phyloP scores from a whole-genome alignment of 1,140 invertebrate genomes.

The Mizuhopecten yessoensis region DNA sequence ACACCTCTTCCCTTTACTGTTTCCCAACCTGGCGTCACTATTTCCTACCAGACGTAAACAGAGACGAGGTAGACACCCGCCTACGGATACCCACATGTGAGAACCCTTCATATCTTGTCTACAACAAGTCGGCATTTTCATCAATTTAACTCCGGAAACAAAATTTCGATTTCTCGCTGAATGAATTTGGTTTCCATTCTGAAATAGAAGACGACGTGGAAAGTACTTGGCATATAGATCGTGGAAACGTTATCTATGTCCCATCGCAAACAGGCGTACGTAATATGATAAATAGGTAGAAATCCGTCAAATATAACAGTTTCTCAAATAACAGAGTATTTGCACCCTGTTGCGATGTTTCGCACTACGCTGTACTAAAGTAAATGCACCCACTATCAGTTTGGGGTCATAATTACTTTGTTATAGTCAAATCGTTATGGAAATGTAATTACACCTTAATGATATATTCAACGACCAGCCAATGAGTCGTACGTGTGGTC shows the following conservation, averaged over 20 bases:
- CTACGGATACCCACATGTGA: not conserved
- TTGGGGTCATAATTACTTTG: too few species aligned
- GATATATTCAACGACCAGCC: too few species aligned
- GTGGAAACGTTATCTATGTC: not conserved
- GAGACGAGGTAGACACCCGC: not conserved
- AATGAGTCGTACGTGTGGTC: too few species aligned
- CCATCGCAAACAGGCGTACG: not conserved
- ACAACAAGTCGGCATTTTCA: not conserved
- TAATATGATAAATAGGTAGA: too few species aligned
- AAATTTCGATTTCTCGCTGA: constrained; percentile 20
- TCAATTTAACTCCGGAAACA: constrained; percentile 6
- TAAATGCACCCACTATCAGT: too few species aligned
- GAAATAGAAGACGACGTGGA: not conserved
- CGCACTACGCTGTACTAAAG: too few species aligned
- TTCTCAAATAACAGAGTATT: too few species aligned
- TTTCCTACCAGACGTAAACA: constrained; percentile 6
- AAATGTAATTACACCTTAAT: too few species aligned
- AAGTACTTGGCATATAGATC: not conserved
- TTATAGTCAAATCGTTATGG: too few species aligned
- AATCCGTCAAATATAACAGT: too few species aligned
- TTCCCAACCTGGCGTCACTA: not conserved
- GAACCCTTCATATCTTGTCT: not conserved
- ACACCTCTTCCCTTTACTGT: not conserved
- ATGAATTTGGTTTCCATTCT: constrained; percentile 24
- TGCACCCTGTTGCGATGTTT: too few species aligned